These are phyloP conservation scores for Paratrypauchen microcephalus DNA, from an alignment of 2,797 vertebrate species.

Conservation along the genomic window DNA sequence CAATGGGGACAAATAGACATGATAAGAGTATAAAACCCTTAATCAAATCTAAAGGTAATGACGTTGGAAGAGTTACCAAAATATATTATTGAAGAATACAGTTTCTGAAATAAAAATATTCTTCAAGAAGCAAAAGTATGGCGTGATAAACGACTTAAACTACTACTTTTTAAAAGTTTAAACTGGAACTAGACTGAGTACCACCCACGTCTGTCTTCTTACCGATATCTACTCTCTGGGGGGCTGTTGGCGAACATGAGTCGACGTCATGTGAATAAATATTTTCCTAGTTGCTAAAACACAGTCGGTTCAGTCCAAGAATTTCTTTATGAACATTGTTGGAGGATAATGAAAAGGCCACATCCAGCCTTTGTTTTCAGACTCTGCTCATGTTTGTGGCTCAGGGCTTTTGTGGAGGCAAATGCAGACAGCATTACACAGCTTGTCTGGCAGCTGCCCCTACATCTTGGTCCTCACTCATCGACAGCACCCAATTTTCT, in stretches of 20 bases:
- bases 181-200: not conserved
- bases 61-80: too few species aligned
- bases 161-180: not conserved
- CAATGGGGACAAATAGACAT: too few species aligned
- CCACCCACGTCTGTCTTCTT: not conserved
- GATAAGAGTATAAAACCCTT: too few species aligned
- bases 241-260: constrained; percentile 21
- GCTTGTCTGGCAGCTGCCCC: constrained; percentile 46
- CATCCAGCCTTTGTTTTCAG: constrained; percentile 50
- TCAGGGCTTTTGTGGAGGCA: constrained; percentile 14
- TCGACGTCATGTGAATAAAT: constrained; percentile 52
- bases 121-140: not conserved
- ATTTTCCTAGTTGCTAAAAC: constrained; percentile 29
- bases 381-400: constrained; percentile 6
- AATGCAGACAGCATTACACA: constrained; percentile 45
- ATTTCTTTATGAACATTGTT: constrained; percentile 23
- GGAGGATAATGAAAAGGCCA: constrained; percentile 37
- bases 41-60: too few species aligned
- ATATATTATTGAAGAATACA: too few species aligned
- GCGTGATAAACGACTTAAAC: not conserved
- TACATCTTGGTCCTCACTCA: constrained; percentile 52
- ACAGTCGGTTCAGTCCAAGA: constrained; percentile 27
- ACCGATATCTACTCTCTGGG: constrained; percentile 49
- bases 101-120: too few species aligned
- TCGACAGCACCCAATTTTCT: constrained; percentile 41